Base-by-base conservation (phyloP, 2,113 vertebrate species). In the Cebidichthys violaceus region DNA sequence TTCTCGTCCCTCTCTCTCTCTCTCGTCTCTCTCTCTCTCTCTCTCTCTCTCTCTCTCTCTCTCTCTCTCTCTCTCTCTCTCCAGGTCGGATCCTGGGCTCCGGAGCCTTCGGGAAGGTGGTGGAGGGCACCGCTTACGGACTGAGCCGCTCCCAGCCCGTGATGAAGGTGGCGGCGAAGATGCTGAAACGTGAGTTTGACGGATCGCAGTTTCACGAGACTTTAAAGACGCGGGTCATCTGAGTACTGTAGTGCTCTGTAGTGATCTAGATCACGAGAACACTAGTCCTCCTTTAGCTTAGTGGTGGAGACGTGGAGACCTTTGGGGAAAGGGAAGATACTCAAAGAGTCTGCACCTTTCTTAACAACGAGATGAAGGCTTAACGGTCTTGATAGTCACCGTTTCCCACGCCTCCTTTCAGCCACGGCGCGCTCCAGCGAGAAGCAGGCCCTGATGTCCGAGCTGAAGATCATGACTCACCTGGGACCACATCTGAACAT, bases 391-490 rank as follows among this genome's bases (percentile, higher is more conserved):
- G 7, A 7, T 3, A 4, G 22, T 55, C 11, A 55, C 54, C 13
- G 13, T 11, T 55, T 13, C 9, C 52, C 52, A n/a, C 52, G 22
- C 52, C 6, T 24, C 65, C 75, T 84, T 84, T 73, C 91, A 99
- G 98, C 98, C 78, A 99, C 98, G 1, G 98, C 98, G 6, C 96
- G 98, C 86, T 97, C 98, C 88, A 99, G 98, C 77, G 98, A 99
- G 91, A 99, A 99, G 68, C 98, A 99, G 79, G 98, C 98, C 0
- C 97, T 99, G 70, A 99, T 99, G 98, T 99, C 98, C 22, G 98
- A 99, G 81, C 93, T 99, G 94, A 99, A 99, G 96, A 99, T 99
- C 89, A 99, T 99, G 98, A 99, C 98, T 45, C 98, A 99, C 77
- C 96, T 99, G 1, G 98, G 98, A 7, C 98, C 98, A 0, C 98